Evolutionary conservation across 2,888 invertebrate genomes (phyloP), one percentile per base, ranked within the genome.

Genomic region (Dicycla oo): DNA sequence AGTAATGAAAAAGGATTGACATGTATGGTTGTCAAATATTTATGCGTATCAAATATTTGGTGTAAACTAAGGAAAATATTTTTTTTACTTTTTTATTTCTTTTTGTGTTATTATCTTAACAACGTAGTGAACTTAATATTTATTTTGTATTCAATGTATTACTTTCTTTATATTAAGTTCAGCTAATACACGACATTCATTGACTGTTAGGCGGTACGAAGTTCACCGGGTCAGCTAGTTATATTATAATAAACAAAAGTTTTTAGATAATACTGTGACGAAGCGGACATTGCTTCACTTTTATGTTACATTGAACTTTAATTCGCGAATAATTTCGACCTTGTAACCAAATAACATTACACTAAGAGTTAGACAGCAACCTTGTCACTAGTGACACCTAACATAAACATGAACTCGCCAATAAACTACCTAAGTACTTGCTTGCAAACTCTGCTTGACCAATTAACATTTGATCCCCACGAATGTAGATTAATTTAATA

Each of bases 301-400:
- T 61, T 54, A 18, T 47, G 56, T 61, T 70, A 81, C 67, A 75
- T 62, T 80, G 69, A 83, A 78, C 78, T 82, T 69, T 74, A 66
- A 61, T 51, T 45, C 62, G 68, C 74, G 84, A 80, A 84, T 66
- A 73, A 60, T 43, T 69, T 23, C 43, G 76, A 78, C 85, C 85
- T 86, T 74, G 78, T 11, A 69, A 49, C 47, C 38, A 58, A 73
- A 77, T 75, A 77, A 69, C 74, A 79, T 73, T 80, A 58, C 69
- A 68, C 73, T 75, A 86, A 74, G 74, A 70, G 80, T 78, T 80
- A 74, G 38, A 61, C 43, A 13, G 65, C 8, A 75, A 80, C 85
- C 86, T 85, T 86, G 86, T 63, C 71, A 64, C 69, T 63, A 71
- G 82, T 82, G 75, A 82, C 84, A 78, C 26, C 47, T 30, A 65